These are phyloP conservation scores for Falco novaeseelandiae DNA, from an alignment of 2,797 vertebrate genomes.

Conservation along the genomic window DNA sequence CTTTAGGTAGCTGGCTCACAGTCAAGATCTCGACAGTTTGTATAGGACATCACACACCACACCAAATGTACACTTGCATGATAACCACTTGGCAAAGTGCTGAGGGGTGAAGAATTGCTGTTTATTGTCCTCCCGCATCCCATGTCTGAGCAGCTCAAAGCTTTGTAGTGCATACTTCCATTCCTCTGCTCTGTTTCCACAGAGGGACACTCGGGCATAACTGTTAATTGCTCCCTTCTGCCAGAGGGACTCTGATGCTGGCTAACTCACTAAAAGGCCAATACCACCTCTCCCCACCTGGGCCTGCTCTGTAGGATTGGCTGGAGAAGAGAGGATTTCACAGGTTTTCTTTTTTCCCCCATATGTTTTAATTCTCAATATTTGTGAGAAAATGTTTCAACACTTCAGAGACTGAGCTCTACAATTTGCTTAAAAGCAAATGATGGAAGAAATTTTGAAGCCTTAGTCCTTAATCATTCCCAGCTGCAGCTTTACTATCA, in stretches of 20 bases:
- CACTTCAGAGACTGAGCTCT: neutral
- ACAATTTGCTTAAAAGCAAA: neutral
- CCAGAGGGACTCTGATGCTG: neutral
- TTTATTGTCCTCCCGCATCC: neutral
- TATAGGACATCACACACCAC: accelerated
- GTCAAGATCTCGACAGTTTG: neutral
- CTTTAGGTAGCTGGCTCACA: neutral
- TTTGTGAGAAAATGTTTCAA: neutral
- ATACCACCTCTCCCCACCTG: neutral
- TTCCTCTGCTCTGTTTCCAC: neutral
- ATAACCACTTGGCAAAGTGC: neutral
- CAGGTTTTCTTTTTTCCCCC: neutral
- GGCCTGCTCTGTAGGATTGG: neutral
- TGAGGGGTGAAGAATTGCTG: neutral
- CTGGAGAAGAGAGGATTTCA: neutral
- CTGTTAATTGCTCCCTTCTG: neutral
- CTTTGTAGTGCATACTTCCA: neutral
- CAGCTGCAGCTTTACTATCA: neutral
- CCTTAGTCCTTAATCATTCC: neutral
- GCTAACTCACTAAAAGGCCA: neutral
- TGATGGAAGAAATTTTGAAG: neutral
- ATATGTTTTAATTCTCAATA: neutral
- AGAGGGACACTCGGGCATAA: neutral
- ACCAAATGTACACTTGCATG: neutral
- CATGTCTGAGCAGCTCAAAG: neutral